Base-by-base conservation (phyloP, 2,888 invertebrate species). In the Hypena proboscidalis region DNA sequence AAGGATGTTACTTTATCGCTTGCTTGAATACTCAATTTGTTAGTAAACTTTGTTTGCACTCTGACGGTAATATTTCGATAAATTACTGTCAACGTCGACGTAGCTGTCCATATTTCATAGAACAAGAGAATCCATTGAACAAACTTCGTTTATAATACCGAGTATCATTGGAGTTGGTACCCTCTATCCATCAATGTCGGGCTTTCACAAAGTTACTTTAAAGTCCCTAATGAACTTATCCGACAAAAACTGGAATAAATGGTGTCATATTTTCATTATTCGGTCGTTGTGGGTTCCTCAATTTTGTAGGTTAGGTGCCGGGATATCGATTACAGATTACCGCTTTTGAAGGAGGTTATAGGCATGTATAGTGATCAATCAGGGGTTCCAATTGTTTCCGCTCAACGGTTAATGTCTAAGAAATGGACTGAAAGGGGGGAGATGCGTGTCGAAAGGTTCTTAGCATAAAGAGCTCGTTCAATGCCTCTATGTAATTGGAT, bases 71-170 rank as follows among this genome's bases (percentile, higher is more conserved):
- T 81, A 83, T 80, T 83, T 76, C 83, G 67, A 87, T 86, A 85
- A 85, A 85, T 86, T 83, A 83, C 64, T 73, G 74, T 80, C 77
- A 73, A 63, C 78, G 83, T 83, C 85, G 81, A 82, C 85, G 70
- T 54, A 62, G 50, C 59, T 65, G 55, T 67, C 77, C 80, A 86
- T 86, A 87, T 79, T 86, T 87, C 87, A 87, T 83, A 84, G 83
- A 86, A 85, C 84, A 83, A 80, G 75, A 55, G 77, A 67, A 72
- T 81, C 70, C 58, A 57, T 51, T 67, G 53, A 66, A 72, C 67
- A 59, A 77, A 75, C 68, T 77, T 77, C 55, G 52, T 53, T 59
- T 43, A 60, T 68, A 65, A 71, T 58, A 62, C 55, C 36, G 41
- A 41, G 61, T 64, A 67, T 64, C 67, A 66, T 56, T 60, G 34